Base-by-base conservation (phyloP, 2,888 invertebrate genomes). In the Sthenelais limicola region DNA sequence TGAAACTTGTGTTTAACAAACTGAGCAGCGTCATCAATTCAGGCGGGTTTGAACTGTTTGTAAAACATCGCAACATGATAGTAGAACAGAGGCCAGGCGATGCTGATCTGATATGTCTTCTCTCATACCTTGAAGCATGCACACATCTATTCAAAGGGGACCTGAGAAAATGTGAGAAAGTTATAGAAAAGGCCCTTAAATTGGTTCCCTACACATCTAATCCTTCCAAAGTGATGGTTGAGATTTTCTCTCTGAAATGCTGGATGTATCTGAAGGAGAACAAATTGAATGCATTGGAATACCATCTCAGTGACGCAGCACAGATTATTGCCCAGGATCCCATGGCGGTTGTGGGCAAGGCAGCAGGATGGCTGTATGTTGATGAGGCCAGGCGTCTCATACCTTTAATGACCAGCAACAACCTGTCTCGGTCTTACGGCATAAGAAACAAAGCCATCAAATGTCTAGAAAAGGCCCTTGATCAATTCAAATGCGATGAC, bases 301-400 rank as follows among this genome's bases (percentile, higher is more conserved):
- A 33, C 24, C 26, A 26, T 3, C 18, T 67, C 15, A n/a, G 38
- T 3, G 43, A 43, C 12, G 67, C 67, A 2, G 1, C 26, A 1
- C 43, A 67, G 47, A 21, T 47, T 4, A 67, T 67, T 33, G 32
- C 3, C 4, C 43, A 35, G 7, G 47, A 67, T 24, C 47, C 67
- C 3, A 26, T 1, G n/a, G 35, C 67, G 24, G 38, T 38, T 43
- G 28, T 18, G 5, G 67, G 67, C 1, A 67, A 67, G 26, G 67
- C 67, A 3, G 67, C 67, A 4, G 67, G 67, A 2, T 67, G 67
- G 67, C 5, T 67, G 32, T 67, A 67, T 24, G 67, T 67, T 9
- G 67, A 67, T 26, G 28, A 67, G 26, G 67, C 67, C 4, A 30
- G 47, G 3, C 43, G 28, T 3, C 28, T 47, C 15, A 33, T 67